Evolutionary conservation across 2,113 vertebrate genomes (phyloP).

Genomic region (Aptenodytes patagonicus): DNA sequence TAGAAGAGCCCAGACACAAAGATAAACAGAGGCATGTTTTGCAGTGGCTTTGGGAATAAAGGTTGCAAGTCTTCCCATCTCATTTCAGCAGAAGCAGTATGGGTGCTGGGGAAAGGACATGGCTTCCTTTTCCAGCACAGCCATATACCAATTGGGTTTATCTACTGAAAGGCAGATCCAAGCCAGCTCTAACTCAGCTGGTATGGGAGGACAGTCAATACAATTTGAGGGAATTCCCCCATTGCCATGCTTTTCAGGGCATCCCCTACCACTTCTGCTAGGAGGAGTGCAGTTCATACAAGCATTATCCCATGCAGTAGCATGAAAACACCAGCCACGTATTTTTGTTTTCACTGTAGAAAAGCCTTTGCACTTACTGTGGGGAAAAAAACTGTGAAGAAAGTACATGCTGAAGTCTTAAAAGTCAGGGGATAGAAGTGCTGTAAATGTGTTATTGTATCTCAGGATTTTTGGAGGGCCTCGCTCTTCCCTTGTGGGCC

Average conservation of each 20-base stretch:
- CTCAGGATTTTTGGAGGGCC: background rate
- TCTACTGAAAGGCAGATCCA: fast-evolving
- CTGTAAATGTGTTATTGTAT: fast-evolving
- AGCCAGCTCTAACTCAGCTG: too few relatives aligned
- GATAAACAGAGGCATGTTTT: background rate
- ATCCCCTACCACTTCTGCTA: background rate
- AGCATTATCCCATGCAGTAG: fast-evolving
- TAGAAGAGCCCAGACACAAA: background rate
- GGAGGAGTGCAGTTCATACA: too few relatives aligned
- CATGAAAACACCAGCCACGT: fast-evolving
- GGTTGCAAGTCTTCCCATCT: too few relatives aligned
- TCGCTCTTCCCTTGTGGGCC: fast-evolving
- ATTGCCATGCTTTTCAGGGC: background rate
- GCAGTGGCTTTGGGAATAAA: background rate
- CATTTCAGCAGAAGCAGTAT: too few relatives aligned
- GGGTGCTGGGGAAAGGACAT: too few relatives aligned
- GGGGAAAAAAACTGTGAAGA: fast-evolving
- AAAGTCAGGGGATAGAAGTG: fast-evolving
- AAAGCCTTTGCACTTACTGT: background rate
- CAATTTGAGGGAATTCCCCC: background rate
- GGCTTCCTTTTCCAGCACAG: background rate
- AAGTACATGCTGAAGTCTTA: background rate
- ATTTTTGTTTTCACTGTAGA: background rate
- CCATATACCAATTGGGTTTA: fast-evolving
- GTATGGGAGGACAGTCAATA: too few relatives aligned